Evolutionary conservation across 2,888 invertebrate genomes (phyloP), one percentile per base, ranked within the genome.

Genomic region (Petrolisthes manimaculis): DNA sequence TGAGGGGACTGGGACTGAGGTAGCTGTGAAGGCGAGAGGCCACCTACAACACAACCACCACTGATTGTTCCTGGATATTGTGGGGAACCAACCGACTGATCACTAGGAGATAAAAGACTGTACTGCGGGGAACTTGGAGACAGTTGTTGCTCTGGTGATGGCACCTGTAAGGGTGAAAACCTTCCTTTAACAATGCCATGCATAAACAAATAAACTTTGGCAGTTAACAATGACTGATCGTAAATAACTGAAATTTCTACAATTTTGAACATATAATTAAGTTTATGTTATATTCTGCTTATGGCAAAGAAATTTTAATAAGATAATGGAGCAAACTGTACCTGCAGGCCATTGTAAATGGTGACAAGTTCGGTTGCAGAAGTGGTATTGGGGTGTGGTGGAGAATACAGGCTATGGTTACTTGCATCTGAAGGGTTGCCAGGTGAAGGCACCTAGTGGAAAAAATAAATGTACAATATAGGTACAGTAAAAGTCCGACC

Each of bases 371-470:
- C 88, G 12, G 78, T 24, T 21, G 83, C 51, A 14, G 67, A 71
- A 53, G 75, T 80, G n/a, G 88, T 84, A 3, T 87, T 82, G 24
- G 86, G 89, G 78, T 89, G 87, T 9, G 78, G 61, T 14, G 89
- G 89, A 21, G 89, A 89, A 53, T 87, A 89, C 51, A 89, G 56
- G 24, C 85, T 85, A 37, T 88, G 84, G 84, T 80, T 88, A 53
- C 84, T 84, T 51, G 88, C 77, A 55, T 86, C 90, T 21, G 79
- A 56, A 6, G 89, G 84, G 53, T 86, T 87, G 24, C 79, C 89
- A 24, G 90, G 90, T 24, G 90, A 90, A 14, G 90, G 90, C 18
- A 90, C 90, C 90, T 90, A 78, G 5, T 56, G 86, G n/a, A 51
- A 55, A 24, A 74, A 37, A 71, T 84, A 55, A 14, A 61, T 5